Conservation (phyloP, 2,113 vertebrate genomes). For the Oryzias woworae region DNA sequence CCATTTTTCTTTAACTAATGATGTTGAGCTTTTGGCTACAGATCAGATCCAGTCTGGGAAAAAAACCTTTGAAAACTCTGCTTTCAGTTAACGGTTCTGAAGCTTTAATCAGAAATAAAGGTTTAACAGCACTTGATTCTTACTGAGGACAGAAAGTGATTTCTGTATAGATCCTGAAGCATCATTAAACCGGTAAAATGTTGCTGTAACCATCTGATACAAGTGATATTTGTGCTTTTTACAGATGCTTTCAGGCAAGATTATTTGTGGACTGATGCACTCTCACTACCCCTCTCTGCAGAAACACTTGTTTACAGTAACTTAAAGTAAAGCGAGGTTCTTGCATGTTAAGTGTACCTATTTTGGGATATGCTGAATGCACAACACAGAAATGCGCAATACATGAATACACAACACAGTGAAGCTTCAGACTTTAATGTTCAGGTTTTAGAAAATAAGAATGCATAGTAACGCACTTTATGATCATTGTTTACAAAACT, state of each 20-base stretch:
- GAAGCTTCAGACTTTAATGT: neutral
- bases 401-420: no score
- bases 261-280: conserved; percentile 28
- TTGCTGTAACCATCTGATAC: no score
- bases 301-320: conserved; percentile 20
- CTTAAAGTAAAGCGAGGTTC: conserved; percentile 5
- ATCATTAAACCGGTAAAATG: no score
- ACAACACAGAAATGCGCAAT: no score
- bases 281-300: conserved; percentile 3
- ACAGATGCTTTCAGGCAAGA: neutral
- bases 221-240: conserved; percentile 16
- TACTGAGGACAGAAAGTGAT: neutral
- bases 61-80: no score
- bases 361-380: neutral
- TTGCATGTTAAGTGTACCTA: conserved; percentile 1
- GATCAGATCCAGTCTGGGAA: no score
- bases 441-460: conserved; percentile 24
- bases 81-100: neutral
- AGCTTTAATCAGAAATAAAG: neutral
- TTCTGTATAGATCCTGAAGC: no score
- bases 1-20: no score
- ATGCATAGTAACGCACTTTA: no score
- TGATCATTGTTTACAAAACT: no score
- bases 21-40: no score
- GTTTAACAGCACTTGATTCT: neutral